A percentile compares a stretch with the other conserved stretches of the same genome.
Conservation (phyloP, 2,113 vertebrate species). For the Seriola rivoliana region DNA sequence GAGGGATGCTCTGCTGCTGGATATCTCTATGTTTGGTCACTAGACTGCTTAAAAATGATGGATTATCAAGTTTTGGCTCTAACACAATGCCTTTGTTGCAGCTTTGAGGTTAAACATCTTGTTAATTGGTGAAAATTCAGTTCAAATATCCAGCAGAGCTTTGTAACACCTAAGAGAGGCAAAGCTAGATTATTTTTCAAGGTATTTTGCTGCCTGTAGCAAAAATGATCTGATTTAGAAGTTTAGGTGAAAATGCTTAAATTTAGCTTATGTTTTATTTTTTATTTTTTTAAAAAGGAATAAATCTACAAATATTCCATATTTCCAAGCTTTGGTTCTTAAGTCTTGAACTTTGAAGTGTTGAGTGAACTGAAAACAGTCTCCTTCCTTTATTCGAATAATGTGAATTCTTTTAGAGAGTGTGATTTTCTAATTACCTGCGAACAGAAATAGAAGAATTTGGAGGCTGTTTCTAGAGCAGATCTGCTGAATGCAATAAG, state of each 20-base stretch:
- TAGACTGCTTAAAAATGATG: neutral
- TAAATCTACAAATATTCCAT: neutral
- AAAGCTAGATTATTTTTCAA: neutral
- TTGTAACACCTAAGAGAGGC: neutral
- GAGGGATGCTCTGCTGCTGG: constrained; percentile 17
- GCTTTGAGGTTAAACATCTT: neutral
- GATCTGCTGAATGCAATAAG: constrained; percentile 68
- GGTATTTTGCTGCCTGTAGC: neutral
- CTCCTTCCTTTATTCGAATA: neutral
- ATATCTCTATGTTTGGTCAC: neutral
- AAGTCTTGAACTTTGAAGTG: neutral
- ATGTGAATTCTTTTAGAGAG: constrained; percentile 18
- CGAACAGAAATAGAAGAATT: constrained; percentile 35
- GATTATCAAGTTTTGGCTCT: neutral
- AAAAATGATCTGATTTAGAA: neutral
- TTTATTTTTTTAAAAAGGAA: neutral
- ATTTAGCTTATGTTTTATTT: neutral
- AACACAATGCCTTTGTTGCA: neutral
- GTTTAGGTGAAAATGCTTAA: neutral
- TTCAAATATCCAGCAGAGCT: neutral
- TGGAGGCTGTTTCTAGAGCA: constrained; percentile 12
- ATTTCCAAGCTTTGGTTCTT: neutral
- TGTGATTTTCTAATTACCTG: constrained; percentile 37
- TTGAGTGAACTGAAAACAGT: neutral
- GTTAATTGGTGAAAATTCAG: neutral